These are phyloP conservation scores for Xenus cinereus DNA, from an alignment of 2,113 vertebrate species.

Conservation along the genomic window DNA sequence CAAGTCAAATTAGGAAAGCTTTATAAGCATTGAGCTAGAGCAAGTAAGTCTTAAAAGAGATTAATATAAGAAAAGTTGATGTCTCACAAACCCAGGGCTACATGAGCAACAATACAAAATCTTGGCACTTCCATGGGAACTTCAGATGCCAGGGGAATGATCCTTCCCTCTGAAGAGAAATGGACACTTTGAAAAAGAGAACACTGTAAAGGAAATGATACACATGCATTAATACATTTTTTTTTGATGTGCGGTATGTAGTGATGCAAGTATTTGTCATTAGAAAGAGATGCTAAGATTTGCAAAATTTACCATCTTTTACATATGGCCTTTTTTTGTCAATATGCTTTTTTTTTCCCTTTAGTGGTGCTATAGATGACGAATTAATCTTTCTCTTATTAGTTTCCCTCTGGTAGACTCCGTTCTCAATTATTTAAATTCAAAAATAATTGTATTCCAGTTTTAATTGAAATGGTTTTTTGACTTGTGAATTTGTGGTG, in stretches of 20 bases:
- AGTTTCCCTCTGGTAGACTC: not conserved
- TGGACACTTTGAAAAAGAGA: not conserved
- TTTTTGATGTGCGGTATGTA: not conserved
- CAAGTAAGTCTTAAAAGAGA: not conserved
- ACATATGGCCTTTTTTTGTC: not conserved
- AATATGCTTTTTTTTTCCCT: not conserved
- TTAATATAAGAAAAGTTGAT: not conserved
- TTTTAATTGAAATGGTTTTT: not conserved
- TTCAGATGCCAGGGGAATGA: not conserved
- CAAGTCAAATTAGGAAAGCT: not conserved
- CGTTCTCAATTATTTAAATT: not conserved
- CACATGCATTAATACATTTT: not conserved
- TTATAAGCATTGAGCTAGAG: not conserved
- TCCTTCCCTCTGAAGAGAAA: not conserved
- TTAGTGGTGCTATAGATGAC: not conserved
- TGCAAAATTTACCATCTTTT: not conserved
- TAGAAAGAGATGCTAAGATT: not conserved
- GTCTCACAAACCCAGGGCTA: not conserved
- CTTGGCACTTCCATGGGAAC: not conserved
- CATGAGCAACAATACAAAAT: not conserved
- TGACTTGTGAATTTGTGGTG: not conserved
- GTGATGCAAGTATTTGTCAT: not conserved
- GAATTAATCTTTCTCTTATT: not conserved
- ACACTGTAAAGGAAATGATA: not conserved
- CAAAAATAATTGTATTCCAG: not conserved